phyloP scores from a whole-genome alignment of 2,888 invertebrate genomes.

The Sinelater perroti region DNA sequence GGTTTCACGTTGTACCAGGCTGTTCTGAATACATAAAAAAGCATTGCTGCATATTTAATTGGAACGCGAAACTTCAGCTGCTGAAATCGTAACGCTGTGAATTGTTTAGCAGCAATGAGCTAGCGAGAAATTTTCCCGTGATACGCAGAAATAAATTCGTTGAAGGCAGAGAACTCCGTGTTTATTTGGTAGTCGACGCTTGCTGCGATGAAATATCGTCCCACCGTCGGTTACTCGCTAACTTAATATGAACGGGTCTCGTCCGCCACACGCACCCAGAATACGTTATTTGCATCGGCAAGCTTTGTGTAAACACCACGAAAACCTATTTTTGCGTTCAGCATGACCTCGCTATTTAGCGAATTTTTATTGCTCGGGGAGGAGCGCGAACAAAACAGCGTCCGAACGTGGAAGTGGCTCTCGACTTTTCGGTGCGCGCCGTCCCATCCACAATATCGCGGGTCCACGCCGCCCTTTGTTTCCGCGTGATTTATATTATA shows the following conservation, averaged over 20 bases:
- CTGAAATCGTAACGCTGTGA: not conserved
- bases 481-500: slow-evolving; percentile 33
- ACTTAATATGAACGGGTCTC: slow-evolving; percentile 49
- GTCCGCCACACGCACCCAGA: slow-evolving; percentile 48
- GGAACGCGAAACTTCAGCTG: not conserved
- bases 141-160: slow-evolving; percentile 35
- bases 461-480: slow-evolving; percentile 36
- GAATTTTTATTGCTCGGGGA: slow-evolving; percentile 34
- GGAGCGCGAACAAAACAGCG: slow-evolving; percentile 22
- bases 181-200: slow-evolving; percentile 51
- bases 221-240: slow-evolving; percentile 50
- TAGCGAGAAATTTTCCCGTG: slow-evolving; percentile 12
- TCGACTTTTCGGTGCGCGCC: slow-evolving; percentile 18
- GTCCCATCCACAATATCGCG: slow-evolving; percentile 34
- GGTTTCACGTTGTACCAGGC: too few relatives aligned
- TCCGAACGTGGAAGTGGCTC: slow-evolving; percentile 26
- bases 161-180: slow-evolving; percentile 40
- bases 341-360: slow-evolving; percentile 29
- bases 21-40: too few relatives aligned
- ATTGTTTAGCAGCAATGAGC: not conserved
- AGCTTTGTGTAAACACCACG: slow-evolving; percentile 38
- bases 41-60: too few relatives aligned
- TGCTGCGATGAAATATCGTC: slow-evolving; percentile 52
- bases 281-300: slow-evolving; percentile 43
- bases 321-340: slow-evolving; percentile 36